Evolutionary conservation across 2,797 vertebrate genomes (phyloP).

Genomic region (Acropternis orthonyx): DNA sequence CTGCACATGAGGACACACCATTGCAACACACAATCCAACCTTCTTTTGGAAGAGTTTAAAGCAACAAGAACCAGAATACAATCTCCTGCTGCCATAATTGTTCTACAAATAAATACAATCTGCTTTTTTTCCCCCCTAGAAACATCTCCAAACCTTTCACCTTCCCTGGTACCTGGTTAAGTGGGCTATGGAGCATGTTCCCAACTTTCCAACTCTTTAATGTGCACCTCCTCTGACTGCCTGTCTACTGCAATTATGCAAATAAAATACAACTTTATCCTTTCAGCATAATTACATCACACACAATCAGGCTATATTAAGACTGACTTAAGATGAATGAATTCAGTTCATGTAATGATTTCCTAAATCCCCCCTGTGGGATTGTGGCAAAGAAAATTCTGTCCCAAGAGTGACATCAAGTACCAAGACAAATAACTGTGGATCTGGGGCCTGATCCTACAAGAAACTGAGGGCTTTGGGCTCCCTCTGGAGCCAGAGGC

Average conservation of each 20-base stretch:
- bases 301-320: slow-evolving; percentile 44
- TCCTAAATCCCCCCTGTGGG: slow-evolving; percentile 6
- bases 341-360: slow-evolving; percentile 35
- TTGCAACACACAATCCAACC: no score
- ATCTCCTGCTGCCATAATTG: not conserved
- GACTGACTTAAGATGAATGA: slow-evolving; percentile 49
- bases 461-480: rapidly evolving
- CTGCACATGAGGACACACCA: not conserved
- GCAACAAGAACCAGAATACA: not conserved
- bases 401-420: slow-evolving; percentile 13
- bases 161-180: not conserved
- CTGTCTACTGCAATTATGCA: slow-evolving; percentile 52
- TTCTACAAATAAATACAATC: not conserved
- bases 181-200: not conserved
- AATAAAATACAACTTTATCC: slow-evolving; percentile 61
- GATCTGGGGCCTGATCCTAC: not conserved
- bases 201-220: slow-evolving; percentile 7
- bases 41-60: not conserved
- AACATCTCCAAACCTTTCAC: not conserved
- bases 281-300: slow-evolving; percentile 69
- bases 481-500: not conserved
- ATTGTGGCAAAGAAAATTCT: not conserved
- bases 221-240: not conserved
- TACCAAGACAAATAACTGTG: not conserved
- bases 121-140: not conserved